Percentiles rank a stretch among this genome's conserved stretches.
Conservation (phyloP, 2,113 vertebrate species). For the Phylloscopus trochilus region DNA sequence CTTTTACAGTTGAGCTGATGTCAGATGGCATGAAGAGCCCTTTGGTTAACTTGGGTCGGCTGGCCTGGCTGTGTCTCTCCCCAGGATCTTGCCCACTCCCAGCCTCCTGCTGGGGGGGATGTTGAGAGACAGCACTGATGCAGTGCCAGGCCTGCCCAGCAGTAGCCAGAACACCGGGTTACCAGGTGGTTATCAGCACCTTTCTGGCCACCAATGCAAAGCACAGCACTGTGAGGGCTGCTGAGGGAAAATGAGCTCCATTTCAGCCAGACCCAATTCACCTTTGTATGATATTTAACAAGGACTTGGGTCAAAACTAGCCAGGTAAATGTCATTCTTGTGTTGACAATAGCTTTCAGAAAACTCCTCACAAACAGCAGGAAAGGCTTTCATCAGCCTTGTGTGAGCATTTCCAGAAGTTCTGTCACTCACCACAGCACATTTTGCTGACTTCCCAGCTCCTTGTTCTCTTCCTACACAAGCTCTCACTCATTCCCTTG, state of each 20-base stretch:
- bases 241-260: neutral
- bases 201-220: too few relatives aligned
- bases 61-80: too few relatives aligned
- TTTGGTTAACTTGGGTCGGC: neutral
- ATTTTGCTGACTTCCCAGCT: neutral
- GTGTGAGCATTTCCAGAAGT: neutral
- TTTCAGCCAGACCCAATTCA: neutral
- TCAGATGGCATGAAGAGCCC: too few relatives aligned
- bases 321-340: neutral
- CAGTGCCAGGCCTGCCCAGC: neutral
- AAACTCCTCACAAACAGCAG: neutral
- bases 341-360: neutral
- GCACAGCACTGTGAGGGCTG: neutral
- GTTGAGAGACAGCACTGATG: neutral
- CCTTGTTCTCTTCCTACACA: rapidly evolving
- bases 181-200: neutral
- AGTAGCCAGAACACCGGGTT: rapidly evolving
- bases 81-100: neutral
- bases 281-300: neutral
- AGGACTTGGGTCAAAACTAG: neutral
- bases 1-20: neutral
- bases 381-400: neutral
- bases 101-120: neutral
- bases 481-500: neutral
- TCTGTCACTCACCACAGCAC: rapidly evolving